Percentiles rank a stretch among this genome's conserved stretches.
These are phyloP conservation scores for Philotrypesis tridentata DNA, from an alignment of 1,140 invertebrate genomes.

Conservation along the genomic window DNA sequence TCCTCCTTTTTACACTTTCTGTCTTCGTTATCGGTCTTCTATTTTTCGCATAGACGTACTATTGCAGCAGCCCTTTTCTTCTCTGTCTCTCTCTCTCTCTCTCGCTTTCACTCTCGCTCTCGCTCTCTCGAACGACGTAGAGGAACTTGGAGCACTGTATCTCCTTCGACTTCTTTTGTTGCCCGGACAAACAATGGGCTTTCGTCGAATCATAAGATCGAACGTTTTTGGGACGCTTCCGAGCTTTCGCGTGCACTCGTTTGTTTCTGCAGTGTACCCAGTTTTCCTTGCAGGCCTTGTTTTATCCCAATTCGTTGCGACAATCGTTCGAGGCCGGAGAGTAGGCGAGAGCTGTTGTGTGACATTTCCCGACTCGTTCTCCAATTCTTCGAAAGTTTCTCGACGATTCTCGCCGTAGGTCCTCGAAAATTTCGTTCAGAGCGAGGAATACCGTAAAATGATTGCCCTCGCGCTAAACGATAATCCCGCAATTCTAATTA, in stretches of 20 bases:
- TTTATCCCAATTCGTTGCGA: background rate
- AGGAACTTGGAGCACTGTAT: too few relatives aligned
- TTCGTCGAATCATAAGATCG: conserved; percentile 54
- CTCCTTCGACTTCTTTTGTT: too few relatives aligned
- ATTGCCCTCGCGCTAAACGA: background rate
- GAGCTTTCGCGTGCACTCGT: background rate
- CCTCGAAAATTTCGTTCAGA: background rate
- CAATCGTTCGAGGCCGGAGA: background rate
- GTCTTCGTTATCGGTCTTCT: too few relatives aligned
- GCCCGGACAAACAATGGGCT: conserved; percentile 51
- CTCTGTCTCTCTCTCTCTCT: too few relatives aligned
- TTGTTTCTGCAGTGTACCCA: too few relatives aligned
- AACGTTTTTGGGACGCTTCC: conserved; percentile 46
- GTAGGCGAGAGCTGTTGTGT: background rate
- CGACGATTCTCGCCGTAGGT: background rate
- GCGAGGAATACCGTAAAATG: background rate
- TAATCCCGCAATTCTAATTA: background rate
- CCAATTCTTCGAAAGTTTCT: background rate
- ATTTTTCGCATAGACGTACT: too few relatives aligned
- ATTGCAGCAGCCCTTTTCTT: too few relatives aligned
- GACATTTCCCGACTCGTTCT: background rate
- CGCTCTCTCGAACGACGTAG: conserved; percentile 42
- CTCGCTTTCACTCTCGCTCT: too few relatives aligned
- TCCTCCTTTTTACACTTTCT: conserved; percentile 30
- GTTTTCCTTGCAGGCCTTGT: background rate